These are phyloP conservation scores for Pocillopora verrucosa DNA, from an alignment of 64 coral and sea anemone species.

Conservation along the genomic window DNA sequence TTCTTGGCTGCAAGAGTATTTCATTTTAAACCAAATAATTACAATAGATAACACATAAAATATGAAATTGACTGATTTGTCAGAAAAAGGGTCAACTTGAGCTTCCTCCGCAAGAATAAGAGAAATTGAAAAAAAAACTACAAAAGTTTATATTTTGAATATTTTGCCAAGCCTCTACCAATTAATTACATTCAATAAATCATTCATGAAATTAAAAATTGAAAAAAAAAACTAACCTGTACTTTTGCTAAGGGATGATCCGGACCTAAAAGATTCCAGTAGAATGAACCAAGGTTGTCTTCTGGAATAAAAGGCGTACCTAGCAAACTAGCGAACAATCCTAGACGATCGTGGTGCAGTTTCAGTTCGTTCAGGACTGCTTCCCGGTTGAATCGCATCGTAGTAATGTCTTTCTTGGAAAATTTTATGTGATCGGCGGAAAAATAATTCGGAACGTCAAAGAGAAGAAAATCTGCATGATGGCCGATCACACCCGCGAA, in stretches of 20 bases:
- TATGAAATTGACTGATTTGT: too few relatives aligned
- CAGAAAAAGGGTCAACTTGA: too few relatives aligned
- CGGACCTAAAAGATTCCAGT: conserved; percentile 87
- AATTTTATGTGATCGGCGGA: conserved; percentile 88
- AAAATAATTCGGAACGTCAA: conserved; percentile 85
- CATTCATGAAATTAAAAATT: background rate
- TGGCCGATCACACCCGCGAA: conserved; percentile 68
- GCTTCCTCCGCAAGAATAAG: too few relatives aligned
- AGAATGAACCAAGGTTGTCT: conserved; percentile 79
- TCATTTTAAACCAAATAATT: too few relatives aligned
- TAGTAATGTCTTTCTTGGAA: conserved; percentile 81
- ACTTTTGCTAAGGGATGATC: conserved; percentile 86
- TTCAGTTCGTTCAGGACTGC: conserved; percentile 60
- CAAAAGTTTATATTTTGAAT: too few relatives aligned
- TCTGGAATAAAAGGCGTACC: conserved; percentile 88
- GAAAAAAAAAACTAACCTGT: conserved; percentile 58
- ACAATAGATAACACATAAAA: too few relatives aligned
- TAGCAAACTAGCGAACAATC: conserved; percentile 89
- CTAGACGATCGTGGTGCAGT: conserved; percentile 65
- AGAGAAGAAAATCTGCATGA: conserved; percentile 86
- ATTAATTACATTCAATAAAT: background rate
- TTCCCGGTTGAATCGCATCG: conserved; percentile 71
- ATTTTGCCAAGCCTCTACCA: background rate
- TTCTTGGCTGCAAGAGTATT: too few relatives aligned
- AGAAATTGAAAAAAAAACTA: too few relatives aligned